phyloP scores from a whole-genome alignment of 2,113 vertebrate genomes.

The Rhinopomastus cyanomelas region DNA sequence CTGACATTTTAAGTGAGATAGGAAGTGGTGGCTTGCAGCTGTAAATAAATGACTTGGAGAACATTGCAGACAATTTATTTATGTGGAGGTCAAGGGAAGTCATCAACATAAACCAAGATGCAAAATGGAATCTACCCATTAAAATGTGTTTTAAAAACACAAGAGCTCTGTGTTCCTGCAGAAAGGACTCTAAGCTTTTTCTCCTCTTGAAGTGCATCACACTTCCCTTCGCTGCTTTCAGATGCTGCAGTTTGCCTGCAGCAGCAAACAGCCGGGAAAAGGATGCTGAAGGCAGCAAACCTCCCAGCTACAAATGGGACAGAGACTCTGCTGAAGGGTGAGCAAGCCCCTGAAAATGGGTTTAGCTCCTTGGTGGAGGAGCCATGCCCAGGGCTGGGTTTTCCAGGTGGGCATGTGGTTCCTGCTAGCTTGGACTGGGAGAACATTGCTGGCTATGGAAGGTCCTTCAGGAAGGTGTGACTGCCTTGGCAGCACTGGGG shows the following conservation, averaged over 20 bases:
- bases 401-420: not conserved
- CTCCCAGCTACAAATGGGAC: not conserved
- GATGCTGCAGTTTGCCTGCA: not conserved
- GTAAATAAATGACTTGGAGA: not conserved
- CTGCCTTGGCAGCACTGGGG: not conserved
- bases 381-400: accelerated
- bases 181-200: not conserved
- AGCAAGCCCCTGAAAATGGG: not conserved
- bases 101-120: not conserved
- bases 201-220: not conserved
- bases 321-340: not conserved
- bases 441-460: not conserved
- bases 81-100: not conserved
- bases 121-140: not conserved
- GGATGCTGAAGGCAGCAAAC: not conserved
- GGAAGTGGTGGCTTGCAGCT: not conserved
- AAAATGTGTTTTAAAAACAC: not conserved
- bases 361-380: not conserved
- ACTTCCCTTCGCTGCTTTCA: no score
- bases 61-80: not conserved
- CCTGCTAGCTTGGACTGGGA: not conserved
- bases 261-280: not conserved
- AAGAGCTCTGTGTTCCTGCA: not conserved
- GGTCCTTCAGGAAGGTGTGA: accelerated
- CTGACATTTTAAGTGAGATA: not conserved